Base-by-base conservation (phyloP, 2,797 vertebrate species). In the Tadarida brasiliensis region DNA sequence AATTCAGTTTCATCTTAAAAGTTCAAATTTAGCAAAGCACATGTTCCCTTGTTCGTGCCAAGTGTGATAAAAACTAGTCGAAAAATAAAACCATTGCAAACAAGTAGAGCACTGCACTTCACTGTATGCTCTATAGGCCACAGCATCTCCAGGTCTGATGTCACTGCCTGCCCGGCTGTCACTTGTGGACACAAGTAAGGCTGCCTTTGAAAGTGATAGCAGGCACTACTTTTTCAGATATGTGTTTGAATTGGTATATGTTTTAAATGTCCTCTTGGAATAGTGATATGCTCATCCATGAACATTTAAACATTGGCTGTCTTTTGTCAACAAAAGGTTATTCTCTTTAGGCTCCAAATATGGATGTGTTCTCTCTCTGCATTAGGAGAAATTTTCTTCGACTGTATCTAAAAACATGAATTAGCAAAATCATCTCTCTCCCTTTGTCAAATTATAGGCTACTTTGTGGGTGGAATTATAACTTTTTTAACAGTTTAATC, bases 21-120 rank as follows among this genome's bases (percentile, higher is more conserved):
- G 98, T 96, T 98, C 96, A 97, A 98, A 98, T 95, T 97, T 97
- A 98, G 97, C 97, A 98, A 96, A 98, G 97, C 97, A 98, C 97
- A 98, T 98, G 97, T 98, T 98, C 97, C 97, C 97, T 97, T 98
- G 97, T 97, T 97, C 97, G 96, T 97, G 97, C 94, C 98, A 96
- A 98, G 97, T 97, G 97, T 98, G 97, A 97, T 94, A 94, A 97
- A 98, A 98, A 98, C 97, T 96, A 97, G 90, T 85, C 94, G 94
- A 97, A 97, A 92, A 98, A 97, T 63, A n/a, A 97, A 98, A 96
- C 92, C 96, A 86, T 96, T 87, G 96, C 96, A 98, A 98, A 97
- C 97, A 97, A 97, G 98, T 22, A 86, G 97, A 98, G 97, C 97
- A 96, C 96, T 97, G 96, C 97, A 98, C 90, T 96, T 90, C 94